phyloP scores from a whole-genome alignment of 2,113 vertebrate genomes.

The Ictalurus furcatus region DNA sequence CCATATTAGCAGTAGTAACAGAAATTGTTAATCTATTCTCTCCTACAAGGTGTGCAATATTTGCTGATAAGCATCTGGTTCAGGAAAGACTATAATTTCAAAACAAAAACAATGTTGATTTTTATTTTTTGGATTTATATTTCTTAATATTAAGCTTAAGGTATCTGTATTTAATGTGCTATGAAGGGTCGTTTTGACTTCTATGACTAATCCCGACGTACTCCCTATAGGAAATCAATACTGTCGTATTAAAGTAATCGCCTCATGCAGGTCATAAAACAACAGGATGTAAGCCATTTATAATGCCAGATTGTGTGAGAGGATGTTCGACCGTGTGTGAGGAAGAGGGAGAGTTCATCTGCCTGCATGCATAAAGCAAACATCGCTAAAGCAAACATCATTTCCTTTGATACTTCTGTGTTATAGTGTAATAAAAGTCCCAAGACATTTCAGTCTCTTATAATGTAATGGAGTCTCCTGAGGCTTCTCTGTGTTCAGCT shows the following conservation, averaged over 20 bases:
- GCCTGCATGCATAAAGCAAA: slow-evolving; percentile 16
- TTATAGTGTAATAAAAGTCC: slow-evolving; percentile 27
- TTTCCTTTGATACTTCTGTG: slow-evolving; percentile 17
- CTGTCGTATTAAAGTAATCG: slow-evolving; percentile 34
- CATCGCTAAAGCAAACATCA: slow-evolving; percentile 28
- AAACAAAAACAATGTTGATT: too few relatives aligned
- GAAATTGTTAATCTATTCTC: neutral
- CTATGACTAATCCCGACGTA: slow-evolving; percentile 19
- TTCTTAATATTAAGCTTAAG: slow-evolving; percentile 1
- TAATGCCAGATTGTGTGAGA: slow-evolving; percentile 15
- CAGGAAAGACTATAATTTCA: neutral
- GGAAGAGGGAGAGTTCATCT: neutral
- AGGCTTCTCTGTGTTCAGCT: slow-evolving; percentile 3
- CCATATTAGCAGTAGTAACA: neutral
- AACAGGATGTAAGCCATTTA: slow-evolving; percentile 31
- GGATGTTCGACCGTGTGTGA: neutral
- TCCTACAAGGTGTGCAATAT: neutral
- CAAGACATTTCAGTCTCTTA: slow-evolving; percentile 20
- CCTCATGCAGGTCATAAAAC: slow-evolving; percentile 44
- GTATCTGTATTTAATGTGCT: slow-evolving; percentile 19
- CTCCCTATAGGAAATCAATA: slow-evolving; percentile 41
- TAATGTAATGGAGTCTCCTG: slow-evolving; percentile 27
- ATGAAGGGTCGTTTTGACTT: slow-evolving; percentile 11
- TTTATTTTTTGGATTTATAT: neutral
- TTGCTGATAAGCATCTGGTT: neutral